A percentile compares a stretch with the other conserved stretches of the same genome.
phyloP scores from a whole-genome alignment of 2,797 vertebrate genomes.

The Sebastes ruberrimus region DNA sequence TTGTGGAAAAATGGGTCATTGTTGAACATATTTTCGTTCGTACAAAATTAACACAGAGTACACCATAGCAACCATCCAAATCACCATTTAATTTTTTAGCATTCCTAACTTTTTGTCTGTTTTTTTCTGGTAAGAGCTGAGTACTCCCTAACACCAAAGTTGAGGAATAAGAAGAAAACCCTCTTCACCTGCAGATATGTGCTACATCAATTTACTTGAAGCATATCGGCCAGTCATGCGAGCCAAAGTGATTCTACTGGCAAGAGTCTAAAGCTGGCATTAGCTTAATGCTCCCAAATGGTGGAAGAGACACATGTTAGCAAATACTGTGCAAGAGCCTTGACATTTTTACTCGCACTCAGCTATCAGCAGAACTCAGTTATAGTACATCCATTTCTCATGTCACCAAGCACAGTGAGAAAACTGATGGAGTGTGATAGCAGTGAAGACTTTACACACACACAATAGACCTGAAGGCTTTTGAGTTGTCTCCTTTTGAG shows the following conservation, averaged over 20 bases:
- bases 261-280: slow-evolving; percentile 2
- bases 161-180: background rate
- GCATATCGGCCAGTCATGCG: background rate
- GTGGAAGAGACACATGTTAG: slow-evolving; percentile 7
- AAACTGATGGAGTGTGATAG: slow-evolving; percentile 38
- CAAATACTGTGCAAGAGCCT: slow-evolving; percentile 16
- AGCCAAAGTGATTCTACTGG: slow-evolving; percentile 11
- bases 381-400: slow-evolving; percentile 37
- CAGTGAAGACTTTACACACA: slow-evolving; percentile 16
- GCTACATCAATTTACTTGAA: slow-evolving; percentile 15
- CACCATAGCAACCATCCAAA: background rate
- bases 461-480: slow-evolving; percentile 25
- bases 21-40: too few species aligned
- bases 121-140: background rate
- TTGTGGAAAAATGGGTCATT: too few species aligned
- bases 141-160: background rate
- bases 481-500: slow-evolving; percentile 53
- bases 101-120: background rate
- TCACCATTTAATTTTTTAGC: background rate
- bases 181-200: background rate
- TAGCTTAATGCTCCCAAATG: slow-evolving; percentile 9
- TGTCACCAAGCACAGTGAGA: slow-evolving; percentile 17
- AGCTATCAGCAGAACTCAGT: slow-evolving; percentile 20
- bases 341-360: slow-evolving; percentile 21
- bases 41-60: background rate